A percentile compares a stretch with the other conserved stretches of the same genome.
phyloP scores from a whole-genome alignment of 2,888 invertebrate species.

The Ectemnius lituratus region DNA sequence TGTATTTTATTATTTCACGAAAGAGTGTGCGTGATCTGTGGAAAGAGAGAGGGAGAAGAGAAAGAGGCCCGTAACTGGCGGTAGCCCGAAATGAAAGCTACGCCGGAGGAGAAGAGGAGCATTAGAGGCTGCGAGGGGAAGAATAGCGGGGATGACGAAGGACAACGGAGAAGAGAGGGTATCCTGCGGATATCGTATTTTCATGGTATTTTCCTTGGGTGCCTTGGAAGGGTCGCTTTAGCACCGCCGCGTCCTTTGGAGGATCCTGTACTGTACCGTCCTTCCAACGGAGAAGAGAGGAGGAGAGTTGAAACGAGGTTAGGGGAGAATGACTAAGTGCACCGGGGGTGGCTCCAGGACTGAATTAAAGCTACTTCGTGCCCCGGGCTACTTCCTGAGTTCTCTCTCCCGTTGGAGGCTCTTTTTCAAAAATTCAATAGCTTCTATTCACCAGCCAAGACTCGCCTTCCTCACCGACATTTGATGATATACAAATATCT shows the following conservation, averaged over 20 bases:
- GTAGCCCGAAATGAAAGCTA: constrained; percentile 29
- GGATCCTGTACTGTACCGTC: constrained; percentile 60
- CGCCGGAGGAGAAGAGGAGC: constrained; percentile 25
- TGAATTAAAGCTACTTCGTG: constrained; percentile 34
- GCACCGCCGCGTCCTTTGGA: constrained; percentile 34
- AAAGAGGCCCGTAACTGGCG: constrained; percentile 21
- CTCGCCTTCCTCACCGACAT: neutral
- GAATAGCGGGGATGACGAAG: constrained; percentile 3
- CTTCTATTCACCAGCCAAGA: neutral
- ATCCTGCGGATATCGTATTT: constrained; percentile 57
- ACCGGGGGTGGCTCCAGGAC: constrained; percentile 29
- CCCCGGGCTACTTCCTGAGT: constrained; percentile 42
- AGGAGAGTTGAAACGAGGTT: constrained; percentile 61
- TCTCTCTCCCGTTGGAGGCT: constrained; percentile 51
- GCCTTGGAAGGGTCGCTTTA: neutral
- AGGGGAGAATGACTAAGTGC: constrained; percentile 68
- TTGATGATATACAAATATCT: constrained; percentile 3
- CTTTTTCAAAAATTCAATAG: too few relatives aligned
- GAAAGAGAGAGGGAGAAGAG: neutral
- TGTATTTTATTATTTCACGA: constrained; percentile 2
- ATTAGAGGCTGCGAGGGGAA: constrained; percentile 4
- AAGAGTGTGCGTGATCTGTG: neutral
- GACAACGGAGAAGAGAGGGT: constrained; percentile 23
- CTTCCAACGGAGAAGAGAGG: neutral
- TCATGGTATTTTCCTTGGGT: constrained; percentile 42